Conservation (phyloP, 2,888 invertebrate genomes). For the Drosophila fungiperda region DNA sequence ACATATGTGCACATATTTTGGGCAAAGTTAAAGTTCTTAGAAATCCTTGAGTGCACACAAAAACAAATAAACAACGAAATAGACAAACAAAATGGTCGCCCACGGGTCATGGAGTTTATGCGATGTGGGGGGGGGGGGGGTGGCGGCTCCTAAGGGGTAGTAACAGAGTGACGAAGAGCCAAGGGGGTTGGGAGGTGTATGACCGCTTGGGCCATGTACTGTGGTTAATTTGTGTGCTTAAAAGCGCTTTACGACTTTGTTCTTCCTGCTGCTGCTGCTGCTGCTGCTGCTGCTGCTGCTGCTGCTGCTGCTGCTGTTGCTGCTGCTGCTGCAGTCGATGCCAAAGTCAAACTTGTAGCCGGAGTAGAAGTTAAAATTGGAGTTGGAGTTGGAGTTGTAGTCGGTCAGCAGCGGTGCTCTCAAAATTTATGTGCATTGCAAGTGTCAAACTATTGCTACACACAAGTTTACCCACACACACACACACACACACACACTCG, state of each 20-base stretch:
- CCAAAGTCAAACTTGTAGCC: conserved; percentile 7
- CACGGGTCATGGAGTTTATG: conserved; percentile 20
- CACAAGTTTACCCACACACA: conserved; percentile 35
- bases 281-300: conserved; percentile 8
- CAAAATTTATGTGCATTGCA: conserved; percentile 74
- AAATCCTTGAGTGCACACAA: conserved; percentile 84
- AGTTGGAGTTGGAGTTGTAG: conserved; percentile 11
- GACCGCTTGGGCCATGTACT: conserved; percentile 74
- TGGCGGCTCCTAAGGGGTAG: not conserved
- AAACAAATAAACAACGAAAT: conserved; percentile 83
- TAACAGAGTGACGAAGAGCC: not conserved
- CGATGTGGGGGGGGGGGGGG: not conserved
- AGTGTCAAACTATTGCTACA: conserved; percentile 82
- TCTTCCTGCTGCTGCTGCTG: conserved; percentile 20
- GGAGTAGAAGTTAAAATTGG: not conserved
- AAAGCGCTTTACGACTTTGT: conserved; percentile 83
- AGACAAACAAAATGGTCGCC: conserved; percentile 72
- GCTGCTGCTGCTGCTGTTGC: conserved; percentile 7
- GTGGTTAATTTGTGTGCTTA: conserved; percentile 84
- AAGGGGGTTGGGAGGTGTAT: conserved; percentile 18
- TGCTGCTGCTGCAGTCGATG: conserved; percentile 8
- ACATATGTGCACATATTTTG: conserved; percentile 71
- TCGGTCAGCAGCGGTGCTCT: conserved; percentile 66
- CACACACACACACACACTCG: conserved; percentile 22
- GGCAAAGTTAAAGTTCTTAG: conserved; percentile 83